A percentile compares a stretch with the other conserved stretches of the same genome.
These are phyloP conservation scores for Melanocharis versteri DNA, from an alignment of 2,113 vertebrate genomes.

Conservation along the genomic window DNA sequence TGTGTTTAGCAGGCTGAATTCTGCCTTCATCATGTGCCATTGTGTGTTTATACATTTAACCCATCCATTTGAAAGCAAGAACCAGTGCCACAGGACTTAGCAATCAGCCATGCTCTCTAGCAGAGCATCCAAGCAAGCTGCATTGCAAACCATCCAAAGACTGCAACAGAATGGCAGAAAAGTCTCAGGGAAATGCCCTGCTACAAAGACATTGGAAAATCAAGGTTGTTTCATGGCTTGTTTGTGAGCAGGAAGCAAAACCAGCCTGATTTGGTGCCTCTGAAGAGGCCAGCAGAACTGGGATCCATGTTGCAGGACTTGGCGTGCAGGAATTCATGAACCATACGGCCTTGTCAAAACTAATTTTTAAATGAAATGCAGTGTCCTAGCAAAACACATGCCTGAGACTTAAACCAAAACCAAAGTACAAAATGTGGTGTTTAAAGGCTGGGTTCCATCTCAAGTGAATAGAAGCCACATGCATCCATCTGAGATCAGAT, in stretches of 20 bases:
- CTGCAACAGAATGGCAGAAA: neutral
- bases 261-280: neutral
- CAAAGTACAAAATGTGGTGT: neutral
- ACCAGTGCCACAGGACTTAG: neutral
- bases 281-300: neutral
- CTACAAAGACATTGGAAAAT: neutral
- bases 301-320: neutral
- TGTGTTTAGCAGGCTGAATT: neutral
- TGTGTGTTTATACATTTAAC: neutral
- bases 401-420: constrained; percentile 26
- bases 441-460: constrained; percentile 32
- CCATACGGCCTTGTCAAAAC: constrained; percentile 24
- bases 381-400: constrained; percentile 25
- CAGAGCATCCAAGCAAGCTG: neutral
- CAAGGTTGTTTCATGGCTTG: neutral
- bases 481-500: constrained; percentile 17
- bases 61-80: neutral
- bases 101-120: neutral
- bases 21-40: neutral
- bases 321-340: constrained; percentile 12
- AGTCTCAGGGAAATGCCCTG: neutral
- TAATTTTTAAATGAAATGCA: constrained; percentile 45
- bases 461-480: constrained; percentile 32
- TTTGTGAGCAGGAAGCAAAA: neutral
- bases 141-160: neutral